Base-by-base conservation (phyloP, 2,888 invertebrate genomes). In the Philereme transversata region DNA sequence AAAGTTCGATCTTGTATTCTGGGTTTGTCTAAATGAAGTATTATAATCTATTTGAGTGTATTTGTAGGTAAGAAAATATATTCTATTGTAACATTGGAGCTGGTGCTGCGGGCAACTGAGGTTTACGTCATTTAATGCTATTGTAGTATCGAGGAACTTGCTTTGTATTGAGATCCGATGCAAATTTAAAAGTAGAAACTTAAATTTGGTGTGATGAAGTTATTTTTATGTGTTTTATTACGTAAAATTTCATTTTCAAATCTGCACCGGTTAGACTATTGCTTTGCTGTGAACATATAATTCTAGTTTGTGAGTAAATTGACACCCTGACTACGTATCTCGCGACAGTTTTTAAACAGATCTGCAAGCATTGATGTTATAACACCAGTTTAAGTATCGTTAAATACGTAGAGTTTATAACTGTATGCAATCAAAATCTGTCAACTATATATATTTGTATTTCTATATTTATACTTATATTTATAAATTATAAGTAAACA, bases 1-100 rank as follows among this genome's bases (percentile, higher is more conserved):
- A 91, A 92, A 91, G 91, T 91, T 84, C 73, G 91, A 92, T 92
- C 92, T 92, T 92, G 92, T 92, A 91, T 90, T 92, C 92, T 92
- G 92, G 92, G 84, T 87, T 91, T 89, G 90, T 86, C 82, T 86
- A 86, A 90, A 91, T 88, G 78, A 90, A 90, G 87, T 88, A 87
- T 57, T 64, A 60, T 90, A 87, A 75, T 87, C 86, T 88, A 90
- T 89, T 84, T 84, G 83, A 83, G 87, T 82, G 80, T 87, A 78
- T 84, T 80, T 85, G 86, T 79, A 72, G 82, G 88, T 90, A 91
- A 76, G 88, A 90, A 92, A 91, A 91, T 90, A 91, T 90, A 90
- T 78, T 88, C 88, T 91, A 88, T 87, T 90, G 88, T 88, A 87
- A 88, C 84, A 81, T 82, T 83, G 78, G 84, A 84, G 70, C 75